phyloP scores from a whole-genome alignment of 2,113 vertebrate species.

The Myocastor coypus region DNA sequence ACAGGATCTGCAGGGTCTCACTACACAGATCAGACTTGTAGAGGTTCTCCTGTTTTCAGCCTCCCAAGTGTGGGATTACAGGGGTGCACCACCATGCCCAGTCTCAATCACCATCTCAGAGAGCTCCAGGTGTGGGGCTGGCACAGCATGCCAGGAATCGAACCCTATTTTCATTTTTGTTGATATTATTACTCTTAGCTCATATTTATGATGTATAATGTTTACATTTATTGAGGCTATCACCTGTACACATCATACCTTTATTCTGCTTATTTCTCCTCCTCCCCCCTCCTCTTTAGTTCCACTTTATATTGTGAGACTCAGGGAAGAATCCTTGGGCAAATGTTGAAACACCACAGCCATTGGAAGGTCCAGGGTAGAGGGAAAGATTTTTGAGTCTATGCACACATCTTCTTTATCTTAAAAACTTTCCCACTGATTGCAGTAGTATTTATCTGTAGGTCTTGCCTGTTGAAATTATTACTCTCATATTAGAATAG shows the following conservation, averaged over 20 bases:
- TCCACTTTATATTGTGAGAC: neutral
- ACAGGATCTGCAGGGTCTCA: too few relatives aligned
- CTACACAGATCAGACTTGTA: too few relatives aligned
- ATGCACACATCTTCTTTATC: neutral
- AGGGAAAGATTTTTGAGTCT: neutral
- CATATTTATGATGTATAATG: neutral
- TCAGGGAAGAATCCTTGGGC: neutral
- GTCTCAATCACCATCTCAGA: too few relatives aligned
- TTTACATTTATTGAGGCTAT: neutral
- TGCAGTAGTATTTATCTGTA: neutral
- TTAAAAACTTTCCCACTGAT: conserved; percentile 30
- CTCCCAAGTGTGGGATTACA: too few relatives aligned
- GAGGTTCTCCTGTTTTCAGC: too few relatives aligned
- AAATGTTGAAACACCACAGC: neutral
- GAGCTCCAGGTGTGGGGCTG: too few relatives aligned
- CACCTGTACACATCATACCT: neutral
- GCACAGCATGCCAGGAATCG: too few relatives aligned
- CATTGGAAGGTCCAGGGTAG: conserved; percentile 2
- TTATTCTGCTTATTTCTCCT: neutral
- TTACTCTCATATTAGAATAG: neutral
- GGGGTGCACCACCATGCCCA: too few relatives aligned
- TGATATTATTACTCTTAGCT: neutral
- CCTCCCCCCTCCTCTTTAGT: neutral
- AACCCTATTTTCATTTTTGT: neutral
- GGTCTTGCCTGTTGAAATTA: neutral